Percentiles rank a stretch among this genome's conserved stretches.
These are phyloP conservation scores for Himalopsyche japonica DNA, from an alignment of 2,888 invertebrate genomes.

Conservation along the genomic window DNA sequence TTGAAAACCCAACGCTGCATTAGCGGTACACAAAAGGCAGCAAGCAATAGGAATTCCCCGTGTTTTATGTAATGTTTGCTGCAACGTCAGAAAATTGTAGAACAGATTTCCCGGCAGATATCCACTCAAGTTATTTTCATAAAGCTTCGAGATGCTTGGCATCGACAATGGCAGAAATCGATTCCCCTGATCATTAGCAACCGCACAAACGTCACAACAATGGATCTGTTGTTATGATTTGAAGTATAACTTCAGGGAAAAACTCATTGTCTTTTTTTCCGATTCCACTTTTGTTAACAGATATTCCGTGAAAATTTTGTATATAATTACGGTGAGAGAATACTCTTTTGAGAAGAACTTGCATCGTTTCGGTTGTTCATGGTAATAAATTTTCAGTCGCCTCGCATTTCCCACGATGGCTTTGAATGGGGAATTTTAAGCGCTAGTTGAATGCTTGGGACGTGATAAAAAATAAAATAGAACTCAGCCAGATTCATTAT, in stretches of 20 bases:
- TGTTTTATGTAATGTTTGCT: neutral
- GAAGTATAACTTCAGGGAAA: neutral
- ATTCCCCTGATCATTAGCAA: constrained; percentile 4
- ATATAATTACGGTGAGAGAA: neutral
- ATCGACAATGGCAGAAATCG: neutral
- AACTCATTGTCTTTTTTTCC: neutral
- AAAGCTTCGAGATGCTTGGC: neutral
- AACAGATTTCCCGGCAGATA: neutral
- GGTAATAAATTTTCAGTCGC: neutral
- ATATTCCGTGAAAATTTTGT: neutral
- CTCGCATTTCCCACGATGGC: neutral
- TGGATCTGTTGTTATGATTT: neutral
- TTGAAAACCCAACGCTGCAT: neutral
- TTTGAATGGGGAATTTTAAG: neutral
- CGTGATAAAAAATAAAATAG: neutral
- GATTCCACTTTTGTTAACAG: constrained; percentile 3
- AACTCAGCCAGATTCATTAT: neutral
- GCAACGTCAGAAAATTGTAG: neutral
- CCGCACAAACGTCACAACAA: neutral
- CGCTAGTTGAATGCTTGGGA: neutral
- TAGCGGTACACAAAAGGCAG: neutral
- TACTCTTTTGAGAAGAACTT: too few relatives aligned
- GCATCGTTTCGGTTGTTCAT: neutral
- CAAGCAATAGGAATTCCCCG: neutral
- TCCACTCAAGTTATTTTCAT: neutral